Conservation (phyloP, 53 echinoderm and acorn worm species). For the Holothuria leucospilota region DNA sequence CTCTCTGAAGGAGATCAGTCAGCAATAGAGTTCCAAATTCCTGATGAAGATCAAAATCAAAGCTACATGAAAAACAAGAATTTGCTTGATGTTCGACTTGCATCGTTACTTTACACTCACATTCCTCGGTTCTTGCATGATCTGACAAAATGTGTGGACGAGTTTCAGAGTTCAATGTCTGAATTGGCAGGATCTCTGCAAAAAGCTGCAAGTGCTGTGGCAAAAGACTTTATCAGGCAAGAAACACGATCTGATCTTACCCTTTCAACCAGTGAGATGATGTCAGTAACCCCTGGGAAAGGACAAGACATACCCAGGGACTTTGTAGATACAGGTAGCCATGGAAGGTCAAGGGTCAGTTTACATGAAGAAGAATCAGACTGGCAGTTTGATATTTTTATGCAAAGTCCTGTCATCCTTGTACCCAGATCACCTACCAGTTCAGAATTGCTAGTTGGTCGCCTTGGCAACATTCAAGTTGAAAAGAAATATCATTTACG, state of each 20-base stretch:
- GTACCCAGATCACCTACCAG: slow-evolving; percentile 83
- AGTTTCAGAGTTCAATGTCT: slow-evolving; percentile 88
- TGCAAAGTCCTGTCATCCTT: slow-evolving; percentile 94
- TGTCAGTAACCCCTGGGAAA: slow-evolving; percentile 62
- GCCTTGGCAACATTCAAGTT: slow-evolving; percentile 87
- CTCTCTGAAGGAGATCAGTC: neutral
- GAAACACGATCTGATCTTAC: slow-evolving; percentile 62
- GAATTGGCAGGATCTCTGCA: slow-evolving; percentile 87
- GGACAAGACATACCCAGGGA: neutral
- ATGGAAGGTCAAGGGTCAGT: slow-evolving; percentile 7
- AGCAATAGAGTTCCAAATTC: neutral
- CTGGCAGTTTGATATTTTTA: slow-evolving; percentile 78
- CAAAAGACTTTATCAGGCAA: slow-evolving; percentile 87
- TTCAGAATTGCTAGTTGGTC: slow-evolving; percentile 90
- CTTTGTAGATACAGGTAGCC: slow-evolving; percentile 7
- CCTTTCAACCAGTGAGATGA: slow-evolving; percentile 68
- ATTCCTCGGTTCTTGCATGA: slow-evolving; percentile 89
- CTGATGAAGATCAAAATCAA: neutral
- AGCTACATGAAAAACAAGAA: slow-evolving; percentile 32
- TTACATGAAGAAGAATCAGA: neutral
- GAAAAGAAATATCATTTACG: neutral
- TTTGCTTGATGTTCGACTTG: slow-evolving; percentile 71
- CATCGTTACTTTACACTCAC: slow-evolving; percentile 93
- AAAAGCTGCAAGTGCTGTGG: slow-evolving; percentile 90
- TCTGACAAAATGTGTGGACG: slow-evolving; percentile 79